Percentiles rank a stretch among this genome's conserved stretches.
These are phyloP conservation scores for Abrostola triplasia DNA, from an alignment of 2,888 invertebrate genomes.

Conservation along the genomic window DNA sequence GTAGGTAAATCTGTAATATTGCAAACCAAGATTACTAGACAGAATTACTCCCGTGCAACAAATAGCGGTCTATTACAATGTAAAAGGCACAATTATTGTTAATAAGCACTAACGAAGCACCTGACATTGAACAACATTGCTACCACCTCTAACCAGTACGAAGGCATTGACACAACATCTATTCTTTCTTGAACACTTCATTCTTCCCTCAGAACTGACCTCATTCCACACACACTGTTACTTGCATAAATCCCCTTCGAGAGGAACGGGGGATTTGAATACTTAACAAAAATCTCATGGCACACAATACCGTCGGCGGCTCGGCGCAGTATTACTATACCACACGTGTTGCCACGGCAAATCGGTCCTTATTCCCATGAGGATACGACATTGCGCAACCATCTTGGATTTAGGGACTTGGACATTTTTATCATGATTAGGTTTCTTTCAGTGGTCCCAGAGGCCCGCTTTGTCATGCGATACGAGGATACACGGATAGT, in stretches of 20 bases:
- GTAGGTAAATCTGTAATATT: too few relatives aligned
- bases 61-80: too few relatives aligned
- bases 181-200: too few relatives aligned
- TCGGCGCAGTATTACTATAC: constrained; percentile 6
- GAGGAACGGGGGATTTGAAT: not conserved
- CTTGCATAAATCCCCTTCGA: not conserved
- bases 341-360: not conserved
- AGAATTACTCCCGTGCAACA: too few relatives aligned
- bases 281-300: not conserved
- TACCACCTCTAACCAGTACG: too few relatives aligned
- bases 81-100: too few relatives aligned
- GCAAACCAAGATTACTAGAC: too few relatives aligned
- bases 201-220: too few relatives aligned
- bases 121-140: too few relatives aligned
- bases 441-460: constrained; percentile 22
- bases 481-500: not conserved
- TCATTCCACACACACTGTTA: not conserved
- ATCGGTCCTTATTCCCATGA: constrained; percentile 10
- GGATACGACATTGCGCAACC: constrained; percentile 13
- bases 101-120: too few relatives aligned
- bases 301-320: not conserved
- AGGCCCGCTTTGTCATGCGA: constrained; percentile 24
- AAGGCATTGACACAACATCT: too few relatives aligned
- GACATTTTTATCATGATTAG: constrained; percentile 38
- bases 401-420: constrained; percentile 13